These are phyloP conservation scores for Poecilia picta DNA, from an alignment of 2,797 vertebrate genomes.

Conservation along the genomic window DNA sequence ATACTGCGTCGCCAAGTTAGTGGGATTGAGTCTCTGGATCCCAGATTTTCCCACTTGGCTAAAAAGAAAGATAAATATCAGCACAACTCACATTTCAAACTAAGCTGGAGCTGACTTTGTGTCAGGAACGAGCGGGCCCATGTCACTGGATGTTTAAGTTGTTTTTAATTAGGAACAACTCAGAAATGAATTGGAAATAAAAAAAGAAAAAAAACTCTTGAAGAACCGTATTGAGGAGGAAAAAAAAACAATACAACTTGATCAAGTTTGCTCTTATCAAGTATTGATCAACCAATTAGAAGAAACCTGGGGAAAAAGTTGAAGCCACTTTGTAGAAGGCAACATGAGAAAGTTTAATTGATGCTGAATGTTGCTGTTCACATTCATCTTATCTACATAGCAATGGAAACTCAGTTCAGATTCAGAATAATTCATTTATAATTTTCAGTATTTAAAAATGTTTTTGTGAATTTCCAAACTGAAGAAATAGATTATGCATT, in stretches of 20 bases:
- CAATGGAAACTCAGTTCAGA: neutral
- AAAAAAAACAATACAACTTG: neutral
- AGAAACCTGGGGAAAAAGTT: neutral
- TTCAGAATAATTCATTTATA: neutral
- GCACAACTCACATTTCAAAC: neutral
- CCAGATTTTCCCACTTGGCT: neutral
- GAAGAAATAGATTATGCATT: neutral
- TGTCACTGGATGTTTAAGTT: neutral
- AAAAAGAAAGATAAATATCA: neutral
- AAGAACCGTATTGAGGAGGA: neutral
- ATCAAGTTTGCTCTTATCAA: neutral
- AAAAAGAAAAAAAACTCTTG: neutral
- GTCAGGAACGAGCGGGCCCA: neutral
- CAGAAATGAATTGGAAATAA: neutral
- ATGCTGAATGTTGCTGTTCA: neutral
- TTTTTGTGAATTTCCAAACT: neutral
- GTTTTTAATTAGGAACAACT: neutral
- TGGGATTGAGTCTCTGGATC: neutral
- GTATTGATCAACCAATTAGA: neutral
- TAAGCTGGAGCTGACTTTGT: neutral
- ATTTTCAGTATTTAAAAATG: neutral
- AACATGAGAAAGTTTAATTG: neutral
- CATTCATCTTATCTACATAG: neutral
- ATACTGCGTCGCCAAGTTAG: neutral
- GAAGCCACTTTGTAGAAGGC: neutral